Evolutionary conservation across 2,888 invertebrate species (phyloP), one percentile per base, ranked within the genome.

Genomic region (Leptinotarsa peninsularis): DNA sequence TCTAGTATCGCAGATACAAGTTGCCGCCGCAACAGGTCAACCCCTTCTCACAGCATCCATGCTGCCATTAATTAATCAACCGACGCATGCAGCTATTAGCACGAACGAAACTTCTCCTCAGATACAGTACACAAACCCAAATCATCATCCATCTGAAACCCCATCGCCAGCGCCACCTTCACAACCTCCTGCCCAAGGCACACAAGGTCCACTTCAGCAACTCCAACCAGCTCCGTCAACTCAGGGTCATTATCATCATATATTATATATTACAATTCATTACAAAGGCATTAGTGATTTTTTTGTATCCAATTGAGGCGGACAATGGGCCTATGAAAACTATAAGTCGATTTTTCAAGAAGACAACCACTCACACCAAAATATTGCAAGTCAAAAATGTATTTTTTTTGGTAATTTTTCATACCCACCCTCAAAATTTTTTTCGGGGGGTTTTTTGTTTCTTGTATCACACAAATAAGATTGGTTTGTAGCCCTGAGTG

Each of bases 1-100:
- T 81, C 92, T 92, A 82, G 89, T 92, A 85, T 92, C 93, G 23
- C 93, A 94, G 84, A 94, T 96, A 91, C 96, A 95, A 85, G 95
- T 95, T 78, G 94, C 94, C 33, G 94, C 91, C 23, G 93, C 93
- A 77, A 95, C 95, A 56, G 96, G 96, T 0, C 96, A 95, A 87
- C 7, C 90, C 89, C 66, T 90, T 89, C 87, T 89, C 79, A 81
- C 89, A 89, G 84, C 88, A 83, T 43, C 82, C 79, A 90, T 96
- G 86, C 21, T 23, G 21, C 58, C 67, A 18, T 43, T 43, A 56
- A 27, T 33, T 43, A 15, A n/a, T 21, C 10, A 13, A 56, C 21
- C 21, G 0, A 52, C 66, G 49, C 83, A 81, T 50, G 79, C 81
- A 15, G 79, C 81, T 4, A 78, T 94, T 81, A 91, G 94, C 72